Base-by-base conservation (phyloP, 2,888 invertebrate species). In the Physocephala rufipes region DNA sequence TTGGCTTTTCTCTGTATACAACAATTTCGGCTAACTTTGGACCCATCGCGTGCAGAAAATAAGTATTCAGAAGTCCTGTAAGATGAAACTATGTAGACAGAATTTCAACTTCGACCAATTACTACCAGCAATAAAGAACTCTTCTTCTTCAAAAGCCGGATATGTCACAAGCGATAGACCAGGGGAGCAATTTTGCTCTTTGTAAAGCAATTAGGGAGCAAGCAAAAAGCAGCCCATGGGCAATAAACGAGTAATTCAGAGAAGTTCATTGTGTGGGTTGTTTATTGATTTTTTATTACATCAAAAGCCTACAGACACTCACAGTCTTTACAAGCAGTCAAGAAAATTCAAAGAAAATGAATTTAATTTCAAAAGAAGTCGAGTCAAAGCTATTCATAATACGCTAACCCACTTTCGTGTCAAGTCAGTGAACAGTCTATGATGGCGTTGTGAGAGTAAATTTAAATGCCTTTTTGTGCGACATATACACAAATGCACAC, bases 381-480 rank as follows among this genome's bases (percentile, higher is more conserved):
- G n/a, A 36, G 36, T 19, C 53, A 19, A 19, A 68, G 30, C 51
- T 5, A 61, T 61, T 59, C 61, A 68, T 68, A 68, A 68, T 49
- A 47, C 59, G 59, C 47, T 67, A 47, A 61, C 59, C 61, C 61
- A 59, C 59, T 63, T 69, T 70, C 36, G 63, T 21, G 19, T 26
- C 26, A 21, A 2, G 5, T 9, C 30, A 36, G 53, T 45, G 24
- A 16, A 16, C 19, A 28, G n/a, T n/a, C n/a, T 30, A 45, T 24
- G 53, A 21, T n/a, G 51, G 28, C 51, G 53, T 30, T 36, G 36
- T 55, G 67, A 67, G n/a, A 67, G 55, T 53, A 36, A 55, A 67
- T 67, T 67, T 55, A 67, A 67, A 67, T 67, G 53, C 67, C 55
- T 67, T 67, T 67, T n/a, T n/a, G n/a, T n/a, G 67, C 55, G 55